These are phyloP conservation scores for Takifugu rubripes DNA, from an alignment of 2,797 vertebrate genomes.

Conservation along the genomic window DNA sequence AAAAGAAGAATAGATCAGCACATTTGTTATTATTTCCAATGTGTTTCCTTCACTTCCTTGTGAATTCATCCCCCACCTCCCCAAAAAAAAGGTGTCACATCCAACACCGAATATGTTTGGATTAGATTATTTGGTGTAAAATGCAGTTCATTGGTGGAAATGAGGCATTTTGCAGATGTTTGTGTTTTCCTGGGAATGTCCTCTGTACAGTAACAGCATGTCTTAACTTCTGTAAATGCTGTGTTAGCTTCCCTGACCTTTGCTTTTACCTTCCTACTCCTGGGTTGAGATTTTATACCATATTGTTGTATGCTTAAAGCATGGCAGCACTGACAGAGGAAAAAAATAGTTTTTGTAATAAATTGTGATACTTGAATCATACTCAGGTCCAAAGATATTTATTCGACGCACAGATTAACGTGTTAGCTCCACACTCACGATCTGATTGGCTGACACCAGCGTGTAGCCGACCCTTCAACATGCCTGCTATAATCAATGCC, in stretches of 20 bases:
- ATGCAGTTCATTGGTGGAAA: slow-evolving; percentile 57
- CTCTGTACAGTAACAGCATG: slow-evolving; percentile 79
- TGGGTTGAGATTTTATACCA: slow-evolving; percentile 79
- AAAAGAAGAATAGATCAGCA: slow-evolving; percentile 61
- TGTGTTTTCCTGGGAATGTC: slow-evolving; percentile 71
- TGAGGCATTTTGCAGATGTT: slow-evolving; percentile 67
- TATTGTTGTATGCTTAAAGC: slow-evolving; percentile 84
- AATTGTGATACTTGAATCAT: slow-evolving; percentile 81
- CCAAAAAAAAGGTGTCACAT: slow-evolving; percentile 36
- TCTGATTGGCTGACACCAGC: too few species aligned
- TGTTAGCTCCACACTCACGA: neutral
- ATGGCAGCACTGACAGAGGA: slow-evolving; percentile 71
- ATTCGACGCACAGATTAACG: neutral
- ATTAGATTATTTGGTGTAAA: slow-evolving; percentile 49
- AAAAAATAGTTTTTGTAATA: slow-evolving; percentile 84
- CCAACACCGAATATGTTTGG: slow-evolving; percentile 41
- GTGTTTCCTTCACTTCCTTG: slow-evolving; percentile 61
- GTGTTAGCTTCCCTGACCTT: slow-evolving; percentile 72
- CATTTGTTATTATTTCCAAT: slow-evolving; percentile 72
- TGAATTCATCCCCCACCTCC: slow-evolving; percentile 32
- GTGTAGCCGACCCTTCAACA: too few species aligned
- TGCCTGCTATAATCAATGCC: neutral
- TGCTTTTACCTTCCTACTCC: slow-evolving; percentile 74
- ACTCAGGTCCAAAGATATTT: slow-evolving; percentile 30
- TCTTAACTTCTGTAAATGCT: slow-evolving; percentile 76